A percentile compares a stretch with the other conserved stretches of the same genome.
phyloP scores from a whole-genome alignment of 2,797 vertebrate species.

The Phrynocephalus vlangalii region DNA sequence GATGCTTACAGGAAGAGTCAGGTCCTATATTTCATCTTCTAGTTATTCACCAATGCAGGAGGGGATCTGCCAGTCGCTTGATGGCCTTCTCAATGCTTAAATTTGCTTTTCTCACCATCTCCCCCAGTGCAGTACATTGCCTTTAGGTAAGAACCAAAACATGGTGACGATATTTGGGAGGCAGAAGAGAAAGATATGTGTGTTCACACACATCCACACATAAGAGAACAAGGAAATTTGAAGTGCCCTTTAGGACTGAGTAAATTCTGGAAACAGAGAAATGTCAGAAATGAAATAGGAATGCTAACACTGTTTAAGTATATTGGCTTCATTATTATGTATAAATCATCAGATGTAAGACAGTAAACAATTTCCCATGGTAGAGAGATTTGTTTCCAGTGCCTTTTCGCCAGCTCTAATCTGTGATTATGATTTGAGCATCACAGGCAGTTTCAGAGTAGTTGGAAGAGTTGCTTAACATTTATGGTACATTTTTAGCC shows the following conservation, averaged over 20 bases:
- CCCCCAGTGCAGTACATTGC: neutral
- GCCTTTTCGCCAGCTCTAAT: constrained; percentile 12
- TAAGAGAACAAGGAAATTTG: neutral
- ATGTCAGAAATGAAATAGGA: constrained; percentile 10
- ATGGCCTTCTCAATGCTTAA: neutral
- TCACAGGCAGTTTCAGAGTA: constrained; percentile 20
- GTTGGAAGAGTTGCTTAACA: constrained; percentile 47
- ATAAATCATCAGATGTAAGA: constrained; percentile 6
- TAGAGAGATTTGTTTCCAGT: neutral
- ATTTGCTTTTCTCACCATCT: neutral
- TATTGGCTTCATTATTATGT: neutral
- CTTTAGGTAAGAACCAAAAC: neutral
- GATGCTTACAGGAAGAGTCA: too few species aligned
- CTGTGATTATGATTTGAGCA: neutral
- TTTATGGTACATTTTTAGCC: constrained; percentile 49
- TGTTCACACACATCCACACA: neutral
- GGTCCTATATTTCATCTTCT: neutral
- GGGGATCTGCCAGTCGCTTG: neutral
- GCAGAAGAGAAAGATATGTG: neutral
- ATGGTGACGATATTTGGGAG: neutral
- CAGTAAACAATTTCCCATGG: neutral
- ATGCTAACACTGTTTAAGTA: neutral
- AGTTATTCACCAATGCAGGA: neutral
- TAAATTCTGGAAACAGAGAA: neutral
- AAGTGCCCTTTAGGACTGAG: neutral